Evolutionary conservation across 2,113 vertebrate genomes (phyloP).

Genomic region (Tinamus guttatus): DNA sequence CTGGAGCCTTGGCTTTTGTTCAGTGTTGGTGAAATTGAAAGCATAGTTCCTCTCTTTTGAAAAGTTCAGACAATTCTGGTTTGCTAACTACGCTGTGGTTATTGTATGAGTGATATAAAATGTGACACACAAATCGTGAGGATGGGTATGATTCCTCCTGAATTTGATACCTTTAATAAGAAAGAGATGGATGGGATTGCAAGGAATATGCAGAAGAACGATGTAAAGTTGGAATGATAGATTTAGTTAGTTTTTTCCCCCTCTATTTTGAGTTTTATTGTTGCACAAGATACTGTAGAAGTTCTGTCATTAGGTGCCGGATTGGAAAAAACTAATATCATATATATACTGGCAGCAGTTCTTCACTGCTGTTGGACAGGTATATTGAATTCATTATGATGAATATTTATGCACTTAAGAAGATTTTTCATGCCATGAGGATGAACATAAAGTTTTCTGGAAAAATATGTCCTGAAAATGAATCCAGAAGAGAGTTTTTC

Average conservation of each 20-base stretch:
- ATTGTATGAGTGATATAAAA: background rate
- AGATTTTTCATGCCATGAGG: background rate
- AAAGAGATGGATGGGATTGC: background rate
- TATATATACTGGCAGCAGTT: background rate
- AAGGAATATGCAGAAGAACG: background rate
- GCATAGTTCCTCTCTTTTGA: background rate
- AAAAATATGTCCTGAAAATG: background rate
- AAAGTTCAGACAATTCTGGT: background rate
- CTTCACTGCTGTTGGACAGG: background rate
- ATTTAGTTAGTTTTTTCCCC: background rate
- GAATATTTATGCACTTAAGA: background rate
- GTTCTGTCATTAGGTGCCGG: background rate
- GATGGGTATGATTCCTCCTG: background rate
- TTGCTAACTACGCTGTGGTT: background rate
- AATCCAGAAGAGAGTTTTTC: background rate
- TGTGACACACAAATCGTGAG: accelerated
- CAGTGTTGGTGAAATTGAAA: background rate
- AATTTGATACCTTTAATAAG: background rate
- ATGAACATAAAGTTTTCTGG: background rate
- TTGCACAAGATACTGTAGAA: background rate
- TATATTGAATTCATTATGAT: background rate
- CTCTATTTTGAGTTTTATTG: background rate
- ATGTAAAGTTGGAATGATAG: background rate
- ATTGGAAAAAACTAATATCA: background rate
- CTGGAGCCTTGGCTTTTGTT: background rate